Evolutionary conservation across 2,797 vertebrate genomes (phyloP).

Genomic region (Arrhamphus sclerolepis): DNA sequence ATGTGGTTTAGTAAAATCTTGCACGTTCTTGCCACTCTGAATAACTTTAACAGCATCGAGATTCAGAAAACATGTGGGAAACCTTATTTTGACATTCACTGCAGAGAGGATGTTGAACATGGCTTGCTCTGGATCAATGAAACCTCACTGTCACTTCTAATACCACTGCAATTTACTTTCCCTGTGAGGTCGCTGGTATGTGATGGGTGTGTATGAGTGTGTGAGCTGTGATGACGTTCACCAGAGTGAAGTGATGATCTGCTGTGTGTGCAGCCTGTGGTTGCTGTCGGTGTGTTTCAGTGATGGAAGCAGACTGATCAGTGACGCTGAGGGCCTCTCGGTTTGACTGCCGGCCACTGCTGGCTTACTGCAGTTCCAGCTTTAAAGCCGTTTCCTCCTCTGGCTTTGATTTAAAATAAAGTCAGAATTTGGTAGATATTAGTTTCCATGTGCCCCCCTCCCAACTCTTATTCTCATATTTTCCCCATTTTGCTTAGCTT

Average conservation of each 20-base stretch:
- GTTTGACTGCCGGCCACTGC: conserved; percentile 43
- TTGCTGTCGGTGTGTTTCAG: conserved; percentile 18
- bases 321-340: conserved; percentile 40
- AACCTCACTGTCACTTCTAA: no score
- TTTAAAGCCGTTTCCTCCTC: conserved; percentile 19
- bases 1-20: no score
- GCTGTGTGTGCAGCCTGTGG: conserved; percentile 29
- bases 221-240: conserved; percentile 27
- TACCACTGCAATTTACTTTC: neutral
- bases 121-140: no score
- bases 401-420: conserved; percentile 12
- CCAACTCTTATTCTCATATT: conserved; percentile 21
- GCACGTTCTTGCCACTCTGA: no score
- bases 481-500: conserved; percentile 39
- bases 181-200: neutral
- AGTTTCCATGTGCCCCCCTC: conserved; percentile 32
- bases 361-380: conserved; percentile 14
- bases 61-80: conserved; percentile 1
- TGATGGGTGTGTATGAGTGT: neutral
- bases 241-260: conserved; percentile 51
- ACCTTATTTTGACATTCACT: conserved; percentile 16
- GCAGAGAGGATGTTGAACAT: conserved; percentile 8
- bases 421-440: conserved; percentile 30
- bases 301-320: conserved; percentile 67
- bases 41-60: no score